Percentiles rank a stretch among this genome's conserved stretches.
Evolutionary conservation across 92 coral and sea anemone genomes (phyloP).

Genomic region (Palythoa grandis): DNA sequence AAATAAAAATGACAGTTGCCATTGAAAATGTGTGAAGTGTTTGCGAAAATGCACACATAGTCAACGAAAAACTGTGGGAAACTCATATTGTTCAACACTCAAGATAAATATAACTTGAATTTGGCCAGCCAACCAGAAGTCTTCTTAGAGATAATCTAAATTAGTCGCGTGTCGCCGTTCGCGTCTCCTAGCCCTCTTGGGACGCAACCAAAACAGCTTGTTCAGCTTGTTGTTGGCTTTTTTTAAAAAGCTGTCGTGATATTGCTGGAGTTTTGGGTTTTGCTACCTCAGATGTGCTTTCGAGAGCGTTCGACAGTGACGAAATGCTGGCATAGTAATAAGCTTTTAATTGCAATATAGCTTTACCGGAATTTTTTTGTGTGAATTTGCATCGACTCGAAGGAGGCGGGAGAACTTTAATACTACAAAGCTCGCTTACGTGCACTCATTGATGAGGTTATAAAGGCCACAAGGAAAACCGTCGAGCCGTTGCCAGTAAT

Average conservation of each 20-base stretch:
- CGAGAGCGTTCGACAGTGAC: slow-evolving; percentile 34
- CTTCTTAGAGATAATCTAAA: slow-evolving; percentile 46
- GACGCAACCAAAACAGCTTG: slow-evolving; percentile 26
- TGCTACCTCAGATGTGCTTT: slow-evolving; percentile 16
- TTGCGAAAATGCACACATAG: slow-evolving; percentile 12
- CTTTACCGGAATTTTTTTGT: slow-evolving; percentile 24
- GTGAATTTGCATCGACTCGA: slow-evolving; percentile 35
- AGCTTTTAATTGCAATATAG: slow-evolving; percentile 3
- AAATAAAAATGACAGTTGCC: background rate
- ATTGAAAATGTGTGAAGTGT: background rate
- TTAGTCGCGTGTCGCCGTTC: slow-evolving; percentile 82
- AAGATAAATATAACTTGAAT: slow-evolving; percentile 51
- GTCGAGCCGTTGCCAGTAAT: background rate
- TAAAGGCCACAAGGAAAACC: background rate
- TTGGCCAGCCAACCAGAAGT: slow-evolving; percentile 44
- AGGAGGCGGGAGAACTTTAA: slow-evolving; percentile 45
- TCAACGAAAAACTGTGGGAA: background rate
- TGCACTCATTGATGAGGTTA: slow-evolving; percentile 3
- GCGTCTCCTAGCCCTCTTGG: slow-evolving; percentile 55
- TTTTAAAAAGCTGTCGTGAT: background rate
- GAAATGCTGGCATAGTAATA: slow-evolving; percentile 29
- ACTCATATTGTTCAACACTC: slow-evolving; percentile 53
- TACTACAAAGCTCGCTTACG: background rate
- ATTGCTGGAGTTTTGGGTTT: slow-evolving; percentile 16
- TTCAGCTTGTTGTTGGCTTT: background rate